A percentile compares a stretch with the other conserved stretches of the same genome.
Conservation (phyloP, 2,113 vertebrate genomes). For the Poeciliopsis turrubarensis region DNA sequence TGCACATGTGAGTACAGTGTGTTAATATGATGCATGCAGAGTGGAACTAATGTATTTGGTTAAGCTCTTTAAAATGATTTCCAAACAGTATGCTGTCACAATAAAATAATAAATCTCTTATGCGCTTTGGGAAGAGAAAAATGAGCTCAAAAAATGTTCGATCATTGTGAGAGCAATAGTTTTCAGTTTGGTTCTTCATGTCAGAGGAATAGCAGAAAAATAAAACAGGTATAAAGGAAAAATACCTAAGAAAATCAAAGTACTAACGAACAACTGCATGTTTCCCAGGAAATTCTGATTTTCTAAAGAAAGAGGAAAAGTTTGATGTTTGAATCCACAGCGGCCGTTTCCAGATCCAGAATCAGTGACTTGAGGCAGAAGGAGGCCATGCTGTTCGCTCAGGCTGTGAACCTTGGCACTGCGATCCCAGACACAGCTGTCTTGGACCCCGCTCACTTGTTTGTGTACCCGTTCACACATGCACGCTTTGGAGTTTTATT, state of each 20-base stretch:
- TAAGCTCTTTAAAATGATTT: slow-evolving; percentile 62
- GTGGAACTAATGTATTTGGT: slow-evolving; percentile 71
- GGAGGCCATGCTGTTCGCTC: slow-evolving; percentile 57
- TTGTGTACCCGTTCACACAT: slow-evolving; percentile 71
- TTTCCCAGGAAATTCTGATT: not conserved
- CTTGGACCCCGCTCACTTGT: slow-evolving; percentile 66
- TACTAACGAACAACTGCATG: not conserved
- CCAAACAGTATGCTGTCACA: slow-evolving; percentile 53
- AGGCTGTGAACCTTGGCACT: slow-evolving; percentile 58
- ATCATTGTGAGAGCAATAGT: not conserved
- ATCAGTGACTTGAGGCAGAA: slow-evolving; percentile 40
- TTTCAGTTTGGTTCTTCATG: not conserved
- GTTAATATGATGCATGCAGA: slow-evolving; percentile 48
- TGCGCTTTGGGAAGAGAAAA: not conserved
- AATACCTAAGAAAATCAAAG: not conserved
- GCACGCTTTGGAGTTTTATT: slow-evolving; percentile 78
- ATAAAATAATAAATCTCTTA: slow-evolving; percentile 31
- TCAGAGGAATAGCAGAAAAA: not conserved
- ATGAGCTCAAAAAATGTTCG: not conserved
- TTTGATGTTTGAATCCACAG: slow-evolving; percentile 6
- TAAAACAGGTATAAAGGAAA: not conserved
- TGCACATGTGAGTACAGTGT: slow-evolving; percentile 63
- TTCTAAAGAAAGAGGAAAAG: not conserved
- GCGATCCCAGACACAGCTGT: slow-evolving; percentile 66
- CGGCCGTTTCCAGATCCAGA: slow-evolving; percentile 26